phyloP scores from a whole-genome alignment of 2,797 vertebrate species.

The Pagetopsis macropterus region DNA sequence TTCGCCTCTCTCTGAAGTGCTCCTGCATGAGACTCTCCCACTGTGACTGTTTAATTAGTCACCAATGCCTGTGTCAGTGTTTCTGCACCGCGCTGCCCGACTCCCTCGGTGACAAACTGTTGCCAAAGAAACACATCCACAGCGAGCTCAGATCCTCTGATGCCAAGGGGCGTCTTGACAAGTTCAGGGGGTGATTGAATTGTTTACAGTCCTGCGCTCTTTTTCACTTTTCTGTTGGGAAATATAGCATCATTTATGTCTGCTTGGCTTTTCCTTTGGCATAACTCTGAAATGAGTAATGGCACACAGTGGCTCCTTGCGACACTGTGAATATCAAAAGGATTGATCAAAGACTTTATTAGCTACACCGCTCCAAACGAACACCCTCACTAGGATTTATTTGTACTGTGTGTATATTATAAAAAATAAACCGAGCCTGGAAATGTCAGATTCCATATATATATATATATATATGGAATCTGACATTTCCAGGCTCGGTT shows the following conservation, averaged over 20 bases:
- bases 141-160: conserved; percentile 56
- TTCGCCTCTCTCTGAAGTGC: conserved; percentile 50
- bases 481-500: conserved; percentile 59
- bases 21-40: conserved; percentile 69
- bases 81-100: conserved; percentile 50
- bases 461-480: conserved; percentile 37
- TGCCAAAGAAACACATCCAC: conserved; percentile 74
- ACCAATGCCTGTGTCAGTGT: conserved; percentile 71
- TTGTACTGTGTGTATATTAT: conserved; percentile 34
- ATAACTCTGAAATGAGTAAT: conserved; percentile 70
- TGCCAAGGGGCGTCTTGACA: conserved; percentile 64
- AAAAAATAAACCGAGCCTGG: too few relatives aligned
- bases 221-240: conserved; percentile 67
- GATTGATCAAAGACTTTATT: conserved; percentile 73
- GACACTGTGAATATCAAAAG: conserved; percentile 69
- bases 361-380: conserved; percentile 49
- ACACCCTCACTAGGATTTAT: conserved; percentile 41
- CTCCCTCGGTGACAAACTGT: conserved; percentile 74
- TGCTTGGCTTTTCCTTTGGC: conserved; percentile 68
- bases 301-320: conserved; percentile 48
- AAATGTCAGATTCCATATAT: too few relatives aligned
- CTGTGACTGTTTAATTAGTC: conserved; percentile 84
- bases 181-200: conserved; percentile 77
- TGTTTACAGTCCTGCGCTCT: conserved; percentile 71
- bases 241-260: conserved; percentile 69